Evolutionary conservation across 2,888 invertebrate species (phyloP).

Genomic region (Coenonympha arcania): DNA sequence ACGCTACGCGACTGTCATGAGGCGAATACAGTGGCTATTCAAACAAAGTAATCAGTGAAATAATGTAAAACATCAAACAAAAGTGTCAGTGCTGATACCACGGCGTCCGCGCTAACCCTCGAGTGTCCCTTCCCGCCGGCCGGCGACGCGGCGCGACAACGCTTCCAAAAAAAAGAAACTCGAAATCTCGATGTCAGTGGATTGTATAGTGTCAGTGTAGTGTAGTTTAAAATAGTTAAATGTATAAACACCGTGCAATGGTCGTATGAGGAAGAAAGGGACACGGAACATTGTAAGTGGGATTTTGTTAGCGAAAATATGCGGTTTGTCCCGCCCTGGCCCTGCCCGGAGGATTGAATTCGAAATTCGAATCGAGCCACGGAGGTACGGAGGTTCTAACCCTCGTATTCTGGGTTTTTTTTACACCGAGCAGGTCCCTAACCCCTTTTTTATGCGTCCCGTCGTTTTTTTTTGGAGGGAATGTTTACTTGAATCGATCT

Average conservation of each 20-base stretch:
- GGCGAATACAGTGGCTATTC: slow-evolving; percentile 53
- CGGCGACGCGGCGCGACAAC: slow-evolving; percentile 75
- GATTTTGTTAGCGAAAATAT: slow-evolving; percentile 60
- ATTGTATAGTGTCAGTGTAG: slow-evolving; percentile 68
- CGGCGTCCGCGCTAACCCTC: slow-evolving; percentile 74
- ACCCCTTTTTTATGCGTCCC: slow-evolving; percentile 61
- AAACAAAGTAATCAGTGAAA: slow-evolving; percentile 64
- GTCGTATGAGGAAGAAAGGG: slow-evolving; percentile 74
- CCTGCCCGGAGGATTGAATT: slow-evolving; percentile 55
- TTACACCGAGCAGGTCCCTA: slow-evolving; percentile 60
- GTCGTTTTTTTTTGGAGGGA: slow-evolving; percentile 61
- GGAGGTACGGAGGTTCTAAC: slow-evolving; percentile 70
- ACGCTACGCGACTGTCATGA: slow-evolving; percentile 62
- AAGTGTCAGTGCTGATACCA: slow-evolving; percentile 62
- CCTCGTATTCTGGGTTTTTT: slow-evolving; percentile 67
- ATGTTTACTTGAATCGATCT: slow-evolving; percentile 59
- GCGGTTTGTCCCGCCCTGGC: slow-evolving; percentile 61
- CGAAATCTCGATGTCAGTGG: slow-evolving; percentile 65
- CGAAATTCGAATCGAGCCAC: slow-evolving; percentile 63
- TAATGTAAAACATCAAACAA: slow-evolving; percentile 73
- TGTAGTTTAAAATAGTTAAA: slow-evolving; percentile 71
- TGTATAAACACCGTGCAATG: slow-evolving; percentile 73
- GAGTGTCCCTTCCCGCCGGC: slow-evolving; percentile 76
- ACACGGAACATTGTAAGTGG: slow-evolving; percentile 72
- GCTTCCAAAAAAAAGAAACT: slow-evolving; percentile 59